Evolutionary conservation across 1,140 invertebrate genomes (phyloP), one percentile per base, ranked within the genome.

Genomic region (Nasonia vitripennis): DNA sequence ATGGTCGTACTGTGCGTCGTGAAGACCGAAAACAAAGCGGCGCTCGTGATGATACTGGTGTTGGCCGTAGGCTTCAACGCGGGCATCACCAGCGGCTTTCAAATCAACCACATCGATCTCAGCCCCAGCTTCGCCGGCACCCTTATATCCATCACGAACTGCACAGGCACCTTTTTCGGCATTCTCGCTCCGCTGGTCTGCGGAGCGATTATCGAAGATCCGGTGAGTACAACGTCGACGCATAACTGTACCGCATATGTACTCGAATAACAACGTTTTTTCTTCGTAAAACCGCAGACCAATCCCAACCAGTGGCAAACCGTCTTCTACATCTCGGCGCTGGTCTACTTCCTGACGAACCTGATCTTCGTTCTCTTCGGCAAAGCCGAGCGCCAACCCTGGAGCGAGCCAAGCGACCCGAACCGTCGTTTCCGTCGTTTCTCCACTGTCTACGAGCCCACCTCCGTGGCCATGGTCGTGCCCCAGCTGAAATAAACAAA

Each of bases 71-170:
- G 94, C 1, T 87, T 95, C 0, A 95, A 95, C 31, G 95, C 95
- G 5, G 95, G 95, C 17, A 93, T 94, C 1, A 87, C 93, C 0
- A 92, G 92, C 11, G 94, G 94, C 11, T 94, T 91, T 77, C 92
- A 94, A 92, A 92, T 95, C 4, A 96, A 96, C 90, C 95, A 96
- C 86, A 93, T 96, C 20, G 95, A 96, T 89, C 91, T 96, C 23
- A 95, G 95, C 34, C 95, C 95, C 14, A 95, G 95, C 90, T 94
- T 91, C 90, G 95, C 95, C 62, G 95, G 95, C 75, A 92, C 93
- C 20, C 91, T 96, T 86, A 95, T 96, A 94, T 95, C 95, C 2
- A 93, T 96, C 31, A 95, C 95, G 1, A 96, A 96, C 89, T 94
- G 94, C 55, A 88, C 95, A 73, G 95, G 95, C 1, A 95, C 95